phyloP scores from a whole-genome alignment of 2,888 invertebrate genomes.

The Eueremaeus valkanovi region DNA sequence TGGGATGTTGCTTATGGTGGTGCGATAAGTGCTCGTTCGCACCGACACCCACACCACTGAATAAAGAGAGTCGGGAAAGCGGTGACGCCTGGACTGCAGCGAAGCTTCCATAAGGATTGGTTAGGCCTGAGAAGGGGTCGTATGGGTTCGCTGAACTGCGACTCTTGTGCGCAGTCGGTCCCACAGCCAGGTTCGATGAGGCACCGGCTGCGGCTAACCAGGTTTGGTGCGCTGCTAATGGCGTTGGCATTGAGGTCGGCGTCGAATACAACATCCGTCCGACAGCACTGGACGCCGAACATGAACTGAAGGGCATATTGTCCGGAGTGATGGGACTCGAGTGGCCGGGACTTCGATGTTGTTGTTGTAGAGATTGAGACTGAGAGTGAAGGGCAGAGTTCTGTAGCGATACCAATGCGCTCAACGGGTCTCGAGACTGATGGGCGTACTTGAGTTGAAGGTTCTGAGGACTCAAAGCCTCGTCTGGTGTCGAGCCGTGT shows the following conservation, averaged over 20 bases:
- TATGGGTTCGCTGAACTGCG: constrained; percentile 36
- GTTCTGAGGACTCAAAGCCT: constrained; percentile 21
- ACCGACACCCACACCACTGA: constrained; percentile 37
- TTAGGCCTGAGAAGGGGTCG: constrained; percentile 29
- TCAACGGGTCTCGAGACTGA: constrained; percentile 27
- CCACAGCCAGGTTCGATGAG: constrained; percentile 27
- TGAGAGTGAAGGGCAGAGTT: constrained; percentile 32
- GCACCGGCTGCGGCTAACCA: constrained; percentile 43
- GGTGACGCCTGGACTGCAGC: constrained; percentile 34
- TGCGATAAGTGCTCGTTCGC: constrained; percentile 23
- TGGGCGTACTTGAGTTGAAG: constrained; percentile 20
- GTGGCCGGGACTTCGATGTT: constrained; percentile 37
- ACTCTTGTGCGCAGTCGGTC: constrained; percentile 20
- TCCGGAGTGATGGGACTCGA: constrained; percentile 36
- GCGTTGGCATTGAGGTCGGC: constrained; percentile 46
- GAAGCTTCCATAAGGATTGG: constrained; percentile 35
- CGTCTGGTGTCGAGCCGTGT: constrained; percentile 23
- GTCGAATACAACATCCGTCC: constrained; percentile 46
- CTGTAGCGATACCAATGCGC: constrained; percentile 26
- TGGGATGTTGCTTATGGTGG: constrained; percentile 16
- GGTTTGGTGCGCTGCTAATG: constrained; percentile 44
- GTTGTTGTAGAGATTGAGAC: constrained; percentile 27
- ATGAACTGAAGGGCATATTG: constrained; percentile 31
- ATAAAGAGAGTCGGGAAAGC: constrained; percentile 37
- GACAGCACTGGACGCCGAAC: constrained; percentile 43